Base-by-base conservation (phyloP, 1,140 invertebrate species). In the Cyrtorhinus lividipennis region DNA sequence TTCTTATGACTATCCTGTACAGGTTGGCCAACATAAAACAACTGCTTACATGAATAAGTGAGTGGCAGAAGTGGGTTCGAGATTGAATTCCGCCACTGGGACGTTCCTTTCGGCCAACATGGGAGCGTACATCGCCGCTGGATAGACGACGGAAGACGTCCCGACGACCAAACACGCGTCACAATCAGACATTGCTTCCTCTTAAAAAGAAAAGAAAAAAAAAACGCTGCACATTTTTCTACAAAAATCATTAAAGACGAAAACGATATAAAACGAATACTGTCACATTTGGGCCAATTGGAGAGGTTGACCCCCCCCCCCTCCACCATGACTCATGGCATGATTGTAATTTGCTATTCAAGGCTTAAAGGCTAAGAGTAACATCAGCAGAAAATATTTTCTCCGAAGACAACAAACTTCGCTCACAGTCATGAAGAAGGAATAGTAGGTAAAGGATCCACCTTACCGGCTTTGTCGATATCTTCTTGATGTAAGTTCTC, bases 81-180 rank as follows among this genome's bases (percentile, higher is more conserved):
- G 75, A 70, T 95, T 95, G 70, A 95, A 94, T 75, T 95, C 91
- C 1, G 88, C 90, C 5, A 94, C 90, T 24, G 87, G 82, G 22
- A 90, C 79, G 5, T 87, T 87, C 66, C 88, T 76, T 18, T 76
- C 73, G 20, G 88, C 87, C 0, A 90, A 85, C 69, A 80, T 74
- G 0, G 89, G 89, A 2, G 89, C 90, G 79, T 90, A 93, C 83
- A 88, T 87, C n/a, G 90, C 89, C n/a, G 90, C 90, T 15, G 91
- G 91, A 74, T 93, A 92, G 1, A 94, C 90, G 10, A 91, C 80
- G 1, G 88, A 91, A 22, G 90, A 92, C 15, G 90, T 94, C 3
- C 88, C 86, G 64, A 93, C 83, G 25, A 95, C 83, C 24, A 95
- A 73, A 70, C 88, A 92, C 5, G 89, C 72, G 72, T 94, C 90